phyloP scores from a whole-genome alignment of 2,888 invertebrate species.

The Protula sp. region DNA sequence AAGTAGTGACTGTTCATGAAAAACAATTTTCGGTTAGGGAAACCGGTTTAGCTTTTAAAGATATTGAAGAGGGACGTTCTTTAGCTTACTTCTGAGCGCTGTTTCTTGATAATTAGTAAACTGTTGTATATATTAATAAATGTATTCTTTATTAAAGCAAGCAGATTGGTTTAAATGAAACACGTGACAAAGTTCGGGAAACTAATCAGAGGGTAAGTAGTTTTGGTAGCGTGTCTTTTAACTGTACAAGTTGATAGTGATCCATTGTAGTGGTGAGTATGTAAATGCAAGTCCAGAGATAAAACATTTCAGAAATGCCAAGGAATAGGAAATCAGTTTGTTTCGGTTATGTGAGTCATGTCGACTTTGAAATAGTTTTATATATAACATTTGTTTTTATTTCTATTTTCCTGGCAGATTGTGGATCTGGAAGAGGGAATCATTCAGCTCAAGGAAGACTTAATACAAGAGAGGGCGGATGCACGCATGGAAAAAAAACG shows the following conservation, averaged over 20 bases:
- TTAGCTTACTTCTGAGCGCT: not conserved
- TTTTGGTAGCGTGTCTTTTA: not conserved
- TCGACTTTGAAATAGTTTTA: not conserved
- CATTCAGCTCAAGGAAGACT: conserved; percentile 49
- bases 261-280: not conserved
- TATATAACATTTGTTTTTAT: not conserved
- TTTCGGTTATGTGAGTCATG: too few relatives aligned
- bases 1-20: too few relatives aligned
- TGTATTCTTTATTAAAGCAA: conserved; percentile 29
- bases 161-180: conserved; percentile 52
- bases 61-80: too few relatives aligned
- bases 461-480: conserved; percentile 51
- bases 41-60: too few relatives aligned
- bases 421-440: conserved; percentile 52
- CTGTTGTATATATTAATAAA: not conserved
- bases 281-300: not conserved
- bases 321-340: too few relatives aligned
- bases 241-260: not conserved
- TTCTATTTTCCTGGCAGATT: conserved; percentile 32
- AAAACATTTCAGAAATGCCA: too few relatives aligned
- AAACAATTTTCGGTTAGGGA: too few relatives aligned
- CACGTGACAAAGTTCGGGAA: conserved; percentile 47
- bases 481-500: conserved; percentile 48
- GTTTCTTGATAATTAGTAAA: not conserved
- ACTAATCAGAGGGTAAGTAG: conserved; percentile 47